Evolutionary conservation across 2,797 vertebrate genomes (phyloP).

Genomic region (Epinephelus awoara): DNA sequence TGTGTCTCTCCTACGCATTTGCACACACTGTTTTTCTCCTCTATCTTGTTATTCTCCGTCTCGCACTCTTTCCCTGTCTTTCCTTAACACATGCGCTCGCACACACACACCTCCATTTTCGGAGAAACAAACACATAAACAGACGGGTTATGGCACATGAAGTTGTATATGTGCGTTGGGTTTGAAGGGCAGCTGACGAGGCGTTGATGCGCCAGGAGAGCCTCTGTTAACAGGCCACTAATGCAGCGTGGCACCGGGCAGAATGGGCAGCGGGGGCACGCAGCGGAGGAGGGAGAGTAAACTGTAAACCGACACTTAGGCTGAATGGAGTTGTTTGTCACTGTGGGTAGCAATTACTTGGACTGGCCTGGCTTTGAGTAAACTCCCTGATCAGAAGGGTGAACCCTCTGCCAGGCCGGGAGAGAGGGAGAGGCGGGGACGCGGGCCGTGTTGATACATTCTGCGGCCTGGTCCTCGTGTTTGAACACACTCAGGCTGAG

Average conservation of each 20-base stretch:
- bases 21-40: constrained; percentile 27
- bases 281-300: constrained; percentile 59
- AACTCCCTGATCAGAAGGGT: constrained; percentile 75
- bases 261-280: constrained; percentile 60
- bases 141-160: constrained; percentile 36
- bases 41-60: constrained; percentile 50
- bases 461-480: constrained; percentile 64
- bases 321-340: constrained; percentile 84
- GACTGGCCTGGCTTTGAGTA: constrained; percentile 68
- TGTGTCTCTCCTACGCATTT: constrained; percentile 44
- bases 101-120: constrained; percentile 43
- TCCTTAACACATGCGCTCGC: constrained; percentile 15
- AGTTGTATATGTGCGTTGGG: constrained; percentile 37
- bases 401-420: constrained; percentile 50
- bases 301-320: constrained; percentile 65
- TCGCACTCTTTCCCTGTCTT: constrained; percentile 31
- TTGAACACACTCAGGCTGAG: constrained; percentile 69
- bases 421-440: constrained; percentile 9
- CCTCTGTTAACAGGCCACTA: constrained; percentile 65
- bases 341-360: constrained; percentile 73
- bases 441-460: constrained; percentile 65
- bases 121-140: constrained; percentile 49
- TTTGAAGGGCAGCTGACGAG: constrained; percentile 60
- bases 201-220: constrained; percentile 58
- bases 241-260: constrained; percentile 65